Conservation (phyloP, 2,113 vertebrate species). For the Galeopterus variegatus region DNA sequence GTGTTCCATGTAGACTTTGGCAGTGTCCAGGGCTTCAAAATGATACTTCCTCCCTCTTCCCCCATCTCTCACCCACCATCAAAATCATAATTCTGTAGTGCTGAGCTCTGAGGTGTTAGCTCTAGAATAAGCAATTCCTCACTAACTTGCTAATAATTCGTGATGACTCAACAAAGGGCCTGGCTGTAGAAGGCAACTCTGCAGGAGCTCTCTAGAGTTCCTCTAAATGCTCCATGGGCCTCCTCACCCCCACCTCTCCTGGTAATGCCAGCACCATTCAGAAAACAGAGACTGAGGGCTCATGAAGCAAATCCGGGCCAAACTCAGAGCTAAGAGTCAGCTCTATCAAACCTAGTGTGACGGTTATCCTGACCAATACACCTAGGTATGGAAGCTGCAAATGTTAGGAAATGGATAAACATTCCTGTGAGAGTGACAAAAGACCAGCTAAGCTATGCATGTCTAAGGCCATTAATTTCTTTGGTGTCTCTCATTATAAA, state of each 20-base stretch:
- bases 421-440: background rate
- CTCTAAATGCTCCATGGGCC: background rate
- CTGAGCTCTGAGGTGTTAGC: background rate
- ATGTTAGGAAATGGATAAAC: background rate
- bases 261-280: background rate
- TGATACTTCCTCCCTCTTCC: background rate
- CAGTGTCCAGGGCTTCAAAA: background rate
- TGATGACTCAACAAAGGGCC: background rate
- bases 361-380: background rate
- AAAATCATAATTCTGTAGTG: background rate
- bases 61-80: background rate
- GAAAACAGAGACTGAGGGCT: background rate
- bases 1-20: background rate
- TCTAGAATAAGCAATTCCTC: constrained; percentile 13
- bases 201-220: background rate
- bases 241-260: background rate
- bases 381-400: background rate
- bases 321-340: background rate
- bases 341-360: background rate
- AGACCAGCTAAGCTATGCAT: background rate
- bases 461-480: background rate
- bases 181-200: background rate
- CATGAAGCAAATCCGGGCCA: background rate
- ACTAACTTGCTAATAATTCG: background rate
- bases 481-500: background rate